Base-by-base conservation (phyloP, 2,797 vertebrate genomes). In the Danio tinwini region DNA sequence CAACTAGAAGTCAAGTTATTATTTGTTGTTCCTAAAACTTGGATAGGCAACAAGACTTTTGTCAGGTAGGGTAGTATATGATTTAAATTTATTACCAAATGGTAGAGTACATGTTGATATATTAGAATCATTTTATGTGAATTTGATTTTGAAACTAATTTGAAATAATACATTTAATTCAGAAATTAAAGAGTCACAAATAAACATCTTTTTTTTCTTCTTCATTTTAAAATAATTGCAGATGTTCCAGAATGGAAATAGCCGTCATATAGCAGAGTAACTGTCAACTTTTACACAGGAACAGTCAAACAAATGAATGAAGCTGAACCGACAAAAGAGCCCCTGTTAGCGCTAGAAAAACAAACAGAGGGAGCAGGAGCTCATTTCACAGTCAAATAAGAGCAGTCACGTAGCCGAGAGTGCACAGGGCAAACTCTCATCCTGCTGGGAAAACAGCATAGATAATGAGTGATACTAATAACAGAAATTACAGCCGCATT, bases 361-460 rank as follows among this genome's bases (percentile, higher is more conserved):
- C 62, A 59, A 76, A 61, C 58, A 55, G 56, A 72, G 76, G 59
- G 44, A 63, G 59, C 44, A 74, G 65, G 47, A 76, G 45, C 71
- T 87, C 3, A 88, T 89, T 89, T 88, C 45, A 85, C 83, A 84
- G 72, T 81, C 84, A 89, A 86, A 88, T 88, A 49, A 76, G 42
- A 21, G 17, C 0, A 9, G 67, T 29, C 37, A 65, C 19, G 42
- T 12, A 47, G 10, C 42, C 29, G 70, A 72, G 40, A 58, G 53
- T 10, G 13, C 7, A 47, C 45, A 7, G 3, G 39, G 55, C 13
- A 5, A 47, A 59, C 39, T 55, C 37, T 55, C n/a, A 3, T 17
- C 16, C 5, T 47, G 71, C 53, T n/a, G 70, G 69, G 12, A 76
- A 53, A 63, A 53, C 65, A 13, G 14, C 40, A 58, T 6, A 0